Evolutionary conservation across 1,140 invertebrate genomes (phyloP).

Genomic region (Octopus bimaculoides): DNA sequence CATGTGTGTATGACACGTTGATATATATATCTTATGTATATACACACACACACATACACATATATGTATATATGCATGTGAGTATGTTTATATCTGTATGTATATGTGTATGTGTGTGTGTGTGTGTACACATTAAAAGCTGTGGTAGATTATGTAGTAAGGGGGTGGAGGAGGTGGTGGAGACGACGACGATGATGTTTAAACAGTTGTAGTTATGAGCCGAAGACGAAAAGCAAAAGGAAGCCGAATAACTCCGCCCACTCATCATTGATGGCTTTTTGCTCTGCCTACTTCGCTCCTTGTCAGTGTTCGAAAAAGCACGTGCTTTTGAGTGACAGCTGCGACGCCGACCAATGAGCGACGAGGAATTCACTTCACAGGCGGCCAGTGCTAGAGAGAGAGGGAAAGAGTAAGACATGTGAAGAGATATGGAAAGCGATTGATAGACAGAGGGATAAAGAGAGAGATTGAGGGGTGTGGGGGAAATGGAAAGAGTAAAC

Average conservation of each 20-base stretch:
- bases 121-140: background rate
- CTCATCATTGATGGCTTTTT: background rate
- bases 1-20: background rate
- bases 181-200: background rate
- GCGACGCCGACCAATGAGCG: background rate
- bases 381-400: background rate
- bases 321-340: background rate
- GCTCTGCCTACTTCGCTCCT: no score
- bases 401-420: no score
- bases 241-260: background rate
- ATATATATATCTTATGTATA: background rate
- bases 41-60: background rate
- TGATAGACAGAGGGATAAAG: constrained; percentile 11
- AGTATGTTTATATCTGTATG: background rate
- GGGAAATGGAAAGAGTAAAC: background rate
- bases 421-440: background rate
- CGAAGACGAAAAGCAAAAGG: background rate
- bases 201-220: background rate
- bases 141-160: background rate
- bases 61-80: background rate
- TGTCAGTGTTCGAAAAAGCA: background rate
- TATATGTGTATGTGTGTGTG: background rate
- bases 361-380: background rate
- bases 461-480: constrained; percentile 15
- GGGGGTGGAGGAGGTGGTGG: background rate